Conservation (phyloP, 2,797 vertebrate species). For the Leptatherina wallacei region DNA sequence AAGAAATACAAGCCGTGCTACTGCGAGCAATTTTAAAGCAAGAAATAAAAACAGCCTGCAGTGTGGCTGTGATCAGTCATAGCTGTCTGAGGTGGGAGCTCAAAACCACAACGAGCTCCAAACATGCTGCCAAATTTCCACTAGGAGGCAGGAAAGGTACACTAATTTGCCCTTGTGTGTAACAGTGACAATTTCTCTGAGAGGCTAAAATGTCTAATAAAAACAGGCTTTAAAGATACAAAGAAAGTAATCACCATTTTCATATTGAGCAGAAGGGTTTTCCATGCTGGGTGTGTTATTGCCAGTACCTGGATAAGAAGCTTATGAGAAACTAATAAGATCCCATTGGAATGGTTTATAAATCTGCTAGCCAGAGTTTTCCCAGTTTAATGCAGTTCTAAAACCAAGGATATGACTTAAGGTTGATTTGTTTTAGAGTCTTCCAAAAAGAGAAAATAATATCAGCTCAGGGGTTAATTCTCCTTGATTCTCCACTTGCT, state of each 20-base stretch:
- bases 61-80: slow-evolving; percentile 23
- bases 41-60: slow-evolving; percentile 9
- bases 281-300: slow-evolving; percentile 25
- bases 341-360: slow-evolving; percentile 40
- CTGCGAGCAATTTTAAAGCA: slow-evolving; percentile 32
- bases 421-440: slow-evolving; percentile 51
- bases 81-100: slow-evolving; percentile 3
- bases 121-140: slow-evolving; percentile 41
- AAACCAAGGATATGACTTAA: slow-evolving; percentile 49
- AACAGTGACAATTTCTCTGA: slow-evolving; percentile 9
- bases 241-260: slow-evolving; percentile 42
- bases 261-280: slow-evolving; percentile 41
- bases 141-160: slow-evolving; percentile 58
- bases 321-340: slow-evolving; percentile 48
- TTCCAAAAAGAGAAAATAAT: slow-evolving; percentile 47
- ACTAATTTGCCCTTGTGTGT: slow-evolving; percentile 4
- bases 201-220: slow-evolving; percentile 30
- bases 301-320: slow-evolving; percentile 55
- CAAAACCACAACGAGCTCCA: background rate
- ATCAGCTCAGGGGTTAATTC: slow-evolving; percentile 40
- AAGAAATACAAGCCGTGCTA: slow-evolving; percentile 22
- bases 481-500: slow-evolving; percentile 51
- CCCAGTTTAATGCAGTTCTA: slow-evolving; percentile 39
- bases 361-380: slow-evolving; percentile 27
- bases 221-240: slow-evolving; percentile 36